Conservation (phyloP, 1,140 invertebrate genomes). For the Drosophila mojavensis region DNA sequence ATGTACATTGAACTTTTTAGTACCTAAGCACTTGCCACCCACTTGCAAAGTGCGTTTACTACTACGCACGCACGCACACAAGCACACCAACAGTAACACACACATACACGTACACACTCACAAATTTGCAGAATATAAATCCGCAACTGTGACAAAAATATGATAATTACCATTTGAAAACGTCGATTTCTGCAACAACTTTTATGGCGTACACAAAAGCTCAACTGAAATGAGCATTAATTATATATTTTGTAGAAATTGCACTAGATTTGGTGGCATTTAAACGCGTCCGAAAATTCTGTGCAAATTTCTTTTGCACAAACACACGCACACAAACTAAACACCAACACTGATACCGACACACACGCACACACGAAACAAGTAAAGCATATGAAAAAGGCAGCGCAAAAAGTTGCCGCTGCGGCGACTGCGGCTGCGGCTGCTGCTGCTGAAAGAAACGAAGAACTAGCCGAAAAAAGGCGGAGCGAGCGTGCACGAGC, state of each 20-base stretch:
- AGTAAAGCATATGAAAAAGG: conserved; percentile 52
- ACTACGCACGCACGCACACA: conserved; percentile 76
- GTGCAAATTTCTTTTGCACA: conserved; percentile 75
- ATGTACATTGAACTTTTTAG: conserved; percentile 72
- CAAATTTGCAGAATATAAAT: conserved; percentile 5
- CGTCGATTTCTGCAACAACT: conserved; percentile 45
- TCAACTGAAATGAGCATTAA: conserved; percentile 54
- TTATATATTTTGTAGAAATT: conserved; percentile 48
- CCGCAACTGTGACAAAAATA: conserved; percentile 72
- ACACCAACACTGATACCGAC: conserved; percentile 25
- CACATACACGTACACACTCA: conserved; percentile 11
- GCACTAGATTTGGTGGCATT: conserved; percentile 65
- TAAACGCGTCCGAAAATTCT: conserved; percentile 68
- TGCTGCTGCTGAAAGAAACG: conserved; percentile 47
- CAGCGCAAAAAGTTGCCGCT: conserved; percentile 50
- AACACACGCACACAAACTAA: conserved; percentile 38
- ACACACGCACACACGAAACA: conserved; percentile 45
- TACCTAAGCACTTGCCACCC: conserved; percentile 63
- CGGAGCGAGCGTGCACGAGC: conserved; percentile 56
- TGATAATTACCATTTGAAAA: conserved; percentile 74
- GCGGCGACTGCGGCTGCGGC: conserved; percentile 29
- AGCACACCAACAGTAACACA: conserved; percentile 24
- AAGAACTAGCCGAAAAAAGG: conserved; percentile 54
- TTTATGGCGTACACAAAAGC: conserved; percentile 32
- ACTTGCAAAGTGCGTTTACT: conserved; percentile 74